A percentile compares a stretch with the other conserved stretches of the same genome.
Conservation (phyloP, 2,113 vertebrate genomes). For the Melanerpes formicivorus region DNA sequence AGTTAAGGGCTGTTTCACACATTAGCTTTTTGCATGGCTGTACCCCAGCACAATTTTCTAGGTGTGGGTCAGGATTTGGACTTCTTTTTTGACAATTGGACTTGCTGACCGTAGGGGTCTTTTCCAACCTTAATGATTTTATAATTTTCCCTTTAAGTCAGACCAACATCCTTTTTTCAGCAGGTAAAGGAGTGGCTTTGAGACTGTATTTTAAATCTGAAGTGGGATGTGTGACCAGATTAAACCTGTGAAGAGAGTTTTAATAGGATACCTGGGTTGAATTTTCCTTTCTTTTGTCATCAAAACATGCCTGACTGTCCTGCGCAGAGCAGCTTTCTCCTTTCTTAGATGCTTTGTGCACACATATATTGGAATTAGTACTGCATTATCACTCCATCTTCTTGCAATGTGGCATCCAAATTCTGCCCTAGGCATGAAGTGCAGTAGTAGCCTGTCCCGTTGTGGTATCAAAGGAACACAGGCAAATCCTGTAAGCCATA, state of each 20-base stretch:
- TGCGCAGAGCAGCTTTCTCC: not conserved
- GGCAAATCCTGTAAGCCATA: not conserved
- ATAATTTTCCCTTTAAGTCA: not conserved
- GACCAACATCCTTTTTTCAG: not conserved
- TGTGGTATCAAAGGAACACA: not conserved
- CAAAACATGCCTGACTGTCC: not conserved
- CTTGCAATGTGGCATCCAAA: not conserved
- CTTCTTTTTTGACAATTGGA: too few species aligned
- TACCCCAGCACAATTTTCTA: not conserved
- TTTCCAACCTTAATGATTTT: too few species aligned
- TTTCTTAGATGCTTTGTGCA: not conserved
- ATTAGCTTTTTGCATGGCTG: not conserved
- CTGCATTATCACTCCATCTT: not conserved
- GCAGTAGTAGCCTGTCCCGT: not conserved
- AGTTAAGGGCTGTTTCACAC: not conserved
- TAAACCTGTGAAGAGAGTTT: not conserved
- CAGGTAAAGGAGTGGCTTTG: fast-evolving
- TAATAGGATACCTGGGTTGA: not conserved
- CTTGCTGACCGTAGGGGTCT: too few species aligned
- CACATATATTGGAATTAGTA: not conserved
- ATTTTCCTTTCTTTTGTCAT: not conserved
- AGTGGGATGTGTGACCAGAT: not conserved
- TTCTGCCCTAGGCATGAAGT: not conserved
- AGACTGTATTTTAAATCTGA: not conserved
- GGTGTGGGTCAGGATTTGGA: not conserved